These are phyloP conservation scores for Pygoscelis antarcticus DNA, from an alignment of 2,113 vertebrate species.

Conservation along the genomic window DNA sequence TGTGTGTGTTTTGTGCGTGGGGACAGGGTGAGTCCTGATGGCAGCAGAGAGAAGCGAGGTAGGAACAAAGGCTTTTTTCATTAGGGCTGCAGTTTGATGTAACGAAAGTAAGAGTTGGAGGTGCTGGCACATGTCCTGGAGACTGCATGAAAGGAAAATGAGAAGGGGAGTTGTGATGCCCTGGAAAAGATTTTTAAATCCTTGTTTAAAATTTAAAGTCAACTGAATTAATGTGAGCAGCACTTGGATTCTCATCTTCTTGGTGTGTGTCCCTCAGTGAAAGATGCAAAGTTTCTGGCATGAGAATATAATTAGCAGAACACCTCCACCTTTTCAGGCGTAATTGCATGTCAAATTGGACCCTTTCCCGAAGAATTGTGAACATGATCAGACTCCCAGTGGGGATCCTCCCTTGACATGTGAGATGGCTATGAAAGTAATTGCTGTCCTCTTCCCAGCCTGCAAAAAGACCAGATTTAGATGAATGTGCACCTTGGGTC, in stretches of 20 bases:
- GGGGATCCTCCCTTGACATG: background rate
- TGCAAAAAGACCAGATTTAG: background rate
- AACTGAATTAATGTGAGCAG: background rate
- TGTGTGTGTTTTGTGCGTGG: background rate
- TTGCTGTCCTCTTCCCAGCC: background rate
- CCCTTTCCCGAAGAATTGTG: background rate
- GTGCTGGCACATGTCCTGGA: background rate
- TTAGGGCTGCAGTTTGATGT: background rate
- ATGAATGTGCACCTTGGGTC: background rate
- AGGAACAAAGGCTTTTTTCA: background rate
- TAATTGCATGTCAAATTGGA: background rate
- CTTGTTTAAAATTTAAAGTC: background rate
- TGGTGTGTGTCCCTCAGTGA: background rate
- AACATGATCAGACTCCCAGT: background rate
- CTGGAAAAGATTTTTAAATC: conserved; percentile 24
- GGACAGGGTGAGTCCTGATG: background rate
- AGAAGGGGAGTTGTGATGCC: background rate
- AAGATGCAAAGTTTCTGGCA: background rate
- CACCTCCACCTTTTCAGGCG: background rate
- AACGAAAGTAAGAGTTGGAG: conserved; percentile 7
- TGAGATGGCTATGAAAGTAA: background rate
- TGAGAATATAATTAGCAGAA: background rate
- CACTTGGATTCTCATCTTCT: background rate
- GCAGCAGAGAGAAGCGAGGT: background rate
- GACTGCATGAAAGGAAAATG: background rate